Evolutionary conservation across 1,140 invertebrate species (phyloP).

Genomic region (Centruroides sculpturatus): DNA sequence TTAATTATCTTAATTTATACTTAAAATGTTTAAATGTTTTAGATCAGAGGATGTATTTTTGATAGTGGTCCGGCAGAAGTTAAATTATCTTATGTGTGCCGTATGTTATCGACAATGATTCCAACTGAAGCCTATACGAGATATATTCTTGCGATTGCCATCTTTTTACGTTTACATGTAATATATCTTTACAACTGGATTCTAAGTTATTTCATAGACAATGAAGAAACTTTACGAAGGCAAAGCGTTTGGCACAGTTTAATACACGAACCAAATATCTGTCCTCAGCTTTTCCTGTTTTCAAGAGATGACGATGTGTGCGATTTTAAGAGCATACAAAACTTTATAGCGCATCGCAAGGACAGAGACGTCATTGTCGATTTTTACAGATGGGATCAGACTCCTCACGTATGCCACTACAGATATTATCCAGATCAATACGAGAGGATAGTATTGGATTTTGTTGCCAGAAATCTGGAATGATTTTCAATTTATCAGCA

Average conservation of each 20-base stretch:
- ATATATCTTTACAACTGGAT: conserved; percentile 18
- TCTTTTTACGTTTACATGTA: conserved; percentile 17
- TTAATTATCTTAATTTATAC: too few species aligned
- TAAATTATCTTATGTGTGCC: conserved; percentile 38
- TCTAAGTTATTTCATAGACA: conserved; percentile 15
- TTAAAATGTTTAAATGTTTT: too few species aligned
- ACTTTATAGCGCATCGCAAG: conserved; percentile 32
- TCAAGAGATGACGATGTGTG: conserved; percentile 49
- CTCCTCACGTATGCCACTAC: too few species aligned
- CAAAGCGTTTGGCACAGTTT: conserved; percentile 25
- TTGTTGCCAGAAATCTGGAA: too few species aligned
- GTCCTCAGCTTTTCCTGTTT: conserved; percentile 60
- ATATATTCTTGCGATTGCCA: conserved; percentile 14
- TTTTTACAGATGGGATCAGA: too few species aligned
- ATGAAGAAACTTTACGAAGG: conserved; percentile 30
- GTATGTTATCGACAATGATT: conserved; percentile 41
- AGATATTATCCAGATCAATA: too few species aligned
- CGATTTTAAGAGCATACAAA: conserved; percentile 32
- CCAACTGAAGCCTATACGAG: conserved; percentile 17
- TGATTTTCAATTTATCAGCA: too few species aligned
- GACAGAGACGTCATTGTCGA: conserved; percentile 41
- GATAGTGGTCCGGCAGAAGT: conserved; percentile 55
- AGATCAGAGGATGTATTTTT: conserved; percentile 55
- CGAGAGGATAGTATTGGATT: too few species aligned
- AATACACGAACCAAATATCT: conserved; percentile 33